Evolutionary conservation across 2,113 vertebrate species (phyloP).

Genomic region (Ciconia stormi): DNA sequence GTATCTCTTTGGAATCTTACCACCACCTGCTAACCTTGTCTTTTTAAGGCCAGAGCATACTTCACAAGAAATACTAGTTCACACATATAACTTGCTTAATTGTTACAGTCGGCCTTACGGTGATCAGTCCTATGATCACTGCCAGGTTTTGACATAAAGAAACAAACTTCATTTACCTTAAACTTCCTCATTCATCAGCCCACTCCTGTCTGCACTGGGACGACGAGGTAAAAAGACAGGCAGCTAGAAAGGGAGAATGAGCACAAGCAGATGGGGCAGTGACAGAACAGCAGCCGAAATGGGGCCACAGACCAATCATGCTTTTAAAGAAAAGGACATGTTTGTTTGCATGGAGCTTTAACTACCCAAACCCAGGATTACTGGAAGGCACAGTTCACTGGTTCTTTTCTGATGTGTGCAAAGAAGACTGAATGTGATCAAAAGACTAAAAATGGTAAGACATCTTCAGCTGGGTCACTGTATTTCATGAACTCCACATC

Average conservation of each 20-base stretch:
- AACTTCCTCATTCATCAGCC: background rate
- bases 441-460: background rate
- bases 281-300: background rate
- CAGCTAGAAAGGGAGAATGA: background rate
- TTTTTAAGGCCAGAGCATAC: background rate
- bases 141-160: background rate
- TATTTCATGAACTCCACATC: background rate
- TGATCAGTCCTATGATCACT: accelerated
- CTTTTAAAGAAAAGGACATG: background rate
- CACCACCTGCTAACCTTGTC: background rate
- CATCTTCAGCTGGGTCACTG: background rate
- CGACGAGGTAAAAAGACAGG: background rate
- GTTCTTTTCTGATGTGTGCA: background rate
- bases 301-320: background rate
- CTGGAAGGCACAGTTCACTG: background rate
- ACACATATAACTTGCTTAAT: background rate
- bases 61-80: background rate
- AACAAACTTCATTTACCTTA: background rate
- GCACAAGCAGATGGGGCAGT: background rate
- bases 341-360: background rate
- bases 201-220: background rate
- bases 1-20: background rate
- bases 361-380: background rate
- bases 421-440: background rate
- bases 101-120: background rate